Evolutionary conservation across 2,113 vertebrate genomes (phyloP), one percentile per base, ranked within the genome.

Genomic region (Okapia johnstoni): DNA sequence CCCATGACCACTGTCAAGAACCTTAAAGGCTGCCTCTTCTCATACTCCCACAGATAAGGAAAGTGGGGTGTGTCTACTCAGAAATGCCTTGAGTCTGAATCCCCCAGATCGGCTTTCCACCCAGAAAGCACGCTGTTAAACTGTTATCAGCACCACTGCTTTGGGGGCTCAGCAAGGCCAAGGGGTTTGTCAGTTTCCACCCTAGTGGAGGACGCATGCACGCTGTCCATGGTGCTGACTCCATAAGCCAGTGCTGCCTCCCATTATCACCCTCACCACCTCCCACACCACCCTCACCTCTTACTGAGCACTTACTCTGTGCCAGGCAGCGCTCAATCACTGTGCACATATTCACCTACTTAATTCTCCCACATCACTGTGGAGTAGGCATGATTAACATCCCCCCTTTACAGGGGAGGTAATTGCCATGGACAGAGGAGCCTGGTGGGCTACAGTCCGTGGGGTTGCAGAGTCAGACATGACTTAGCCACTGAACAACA

Each of bases 161-260:
- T 3, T 11, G n/a, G 33, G 83, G 84, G 7, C 54, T 15, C 19
- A 0, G 58, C 26, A 19, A 54, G 55, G 46, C 43, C 11, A 4
- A 61, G 63, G 21, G 7, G 15, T 5, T 19, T 23, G 14, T 7
- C 1, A 15, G 16, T 7, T 11, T 76, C 23, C 17, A 4, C 25
- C 0, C 15, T 1, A 5, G 13, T 21, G 1, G 1, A 30, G 16
- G 11, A 16, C 1, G 6, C 33, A 1, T 7, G 14, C 0, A 2
- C 1, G 12, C n/a, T 88, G 87, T 76, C 87, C 50, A 0, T 4
- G 63, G 87, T 88, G 63, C 63, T 55, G 86, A 88, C 48, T 5
- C 17, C 17, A 14, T 14, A 14, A 0, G 7, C 23, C 17, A 1
- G 55, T 7, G 6, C 83, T 21, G 3, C 40, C 5, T 1, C 26